Conservation (phyloP, 1,140 invertebrate species). For the Cepaea nemoralis region DNA sequence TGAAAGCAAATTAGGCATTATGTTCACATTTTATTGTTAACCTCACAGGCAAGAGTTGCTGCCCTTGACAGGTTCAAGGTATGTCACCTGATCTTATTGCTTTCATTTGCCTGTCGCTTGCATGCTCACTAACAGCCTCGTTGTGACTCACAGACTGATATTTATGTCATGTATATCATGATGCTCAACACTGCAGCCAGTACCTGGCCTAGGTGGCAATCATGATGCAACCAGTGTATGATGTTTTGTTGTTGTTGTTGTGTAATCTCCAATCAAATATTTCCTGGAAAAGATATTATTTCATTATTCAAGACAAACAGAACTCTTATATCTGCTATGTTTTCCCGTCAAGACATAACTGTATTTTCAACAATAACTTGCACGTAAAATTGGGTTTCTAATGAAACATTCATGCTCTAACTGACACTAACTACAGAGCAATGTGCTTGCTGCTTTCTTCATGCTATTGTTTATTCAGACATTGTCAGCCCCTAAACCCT, state of each 20-base stretch:
- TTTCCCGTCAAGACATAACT: too few species aligned
- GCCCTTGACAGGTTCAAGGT: not conserved
- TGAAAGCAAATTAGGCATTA: not conserved
- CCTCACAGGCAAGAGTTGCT: conserved; percentile 8
- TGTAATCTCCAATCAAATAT: not conserved
- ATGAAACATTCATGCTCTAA: too few species aligned
- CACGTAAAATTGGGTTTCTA: too few species aligned
- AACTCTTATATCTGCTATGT: too few species aligned
- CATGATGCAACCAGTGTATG: not conserved
- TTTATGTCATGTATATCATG: not conserved
- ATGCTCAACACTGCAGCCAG: not conserved
- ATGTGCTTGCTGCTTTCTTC: not conserved
- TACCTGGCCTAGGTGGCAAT: not conserved
- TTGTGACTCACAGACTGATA: not conserved
- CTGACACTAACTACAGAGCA: not conserved
- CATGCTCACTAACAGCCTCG: not conserved
- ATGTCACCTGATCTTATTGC: not conserved
- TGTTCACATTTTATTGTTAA: not conserved
- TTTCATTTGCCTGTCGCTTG: not conserved
- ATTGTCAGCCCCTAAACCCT: too few species aligned
- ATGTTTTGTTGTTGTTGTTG: not conserved
- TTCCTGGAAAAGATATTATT: not conserved
- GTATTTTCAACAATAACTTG: too few species aligned
- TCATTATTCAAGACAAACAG: not conserved
- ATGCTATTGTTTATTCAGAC: not conserved